Percentiles rank a stretch among this genome's conserved stretches.
Conservation (phyloP, 2,888 invertebrate species). For the Hemithea aestivaria region DNA sequence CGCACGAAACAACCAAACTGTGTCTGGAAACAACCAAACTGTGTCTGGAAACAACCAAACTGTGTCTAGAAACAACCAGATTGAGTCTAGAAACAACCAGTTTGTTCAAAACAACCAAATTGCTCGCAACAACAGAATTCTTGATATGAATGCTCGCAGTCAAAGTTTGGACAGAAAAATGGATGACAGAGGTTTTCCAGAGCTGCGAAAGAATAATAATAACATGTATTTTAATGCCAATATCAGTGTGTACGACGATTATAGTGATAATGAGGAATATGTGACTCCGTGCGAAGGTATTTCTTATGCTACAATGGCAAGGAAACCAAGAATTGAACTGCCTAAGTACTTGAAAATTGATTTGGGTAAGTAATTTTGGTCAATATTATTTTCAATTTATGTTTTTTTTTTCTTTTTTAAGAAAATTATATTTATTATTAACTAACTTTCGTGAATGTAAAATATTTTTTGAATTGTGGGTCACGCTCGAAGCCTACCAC, state of each 20-base stretch:
- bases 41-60: background rate
- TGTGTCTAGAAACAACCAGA: background rate
- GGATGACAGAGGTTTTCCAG: background rate
- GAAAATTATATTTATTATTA: background rate
- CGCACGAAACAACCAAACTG: background rate
- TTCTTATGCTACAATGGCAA: constrained; percentile 40
- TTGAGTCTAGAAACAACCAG: background rate
- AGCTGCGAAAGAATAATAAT: background rate
- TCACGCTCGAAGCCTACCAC: no score
- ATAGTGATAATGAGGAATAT: constrained; percentile 2
- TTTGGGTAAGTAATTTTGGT: constrained; percentile 17
- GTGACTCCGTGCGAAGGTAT: constrained; percentile 19
- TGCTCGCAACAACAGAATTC: no score
- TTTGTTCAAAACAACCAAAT: no score
- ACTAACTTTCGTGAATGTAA: no score
- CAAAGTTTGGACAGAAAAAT: background rate
- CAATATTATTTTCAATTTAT: no score
- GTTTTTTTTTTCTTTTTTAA: background rate
- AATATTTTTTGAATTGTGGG: no score
- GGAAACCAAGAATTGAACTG: constrained; percentile 11
- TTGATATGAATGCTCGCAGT: no score
- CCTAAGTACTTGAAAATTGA: constrained; percentile 31
- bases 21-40: background rate
- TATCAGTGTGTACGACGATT: constrained; percentile 5
- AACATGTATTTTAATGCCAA: constrained; percentile 10